Evolutionary conservation across 2,113 vertebrate genomes (phyloP).

Genomic region (Mustelus asterias): DNA sequence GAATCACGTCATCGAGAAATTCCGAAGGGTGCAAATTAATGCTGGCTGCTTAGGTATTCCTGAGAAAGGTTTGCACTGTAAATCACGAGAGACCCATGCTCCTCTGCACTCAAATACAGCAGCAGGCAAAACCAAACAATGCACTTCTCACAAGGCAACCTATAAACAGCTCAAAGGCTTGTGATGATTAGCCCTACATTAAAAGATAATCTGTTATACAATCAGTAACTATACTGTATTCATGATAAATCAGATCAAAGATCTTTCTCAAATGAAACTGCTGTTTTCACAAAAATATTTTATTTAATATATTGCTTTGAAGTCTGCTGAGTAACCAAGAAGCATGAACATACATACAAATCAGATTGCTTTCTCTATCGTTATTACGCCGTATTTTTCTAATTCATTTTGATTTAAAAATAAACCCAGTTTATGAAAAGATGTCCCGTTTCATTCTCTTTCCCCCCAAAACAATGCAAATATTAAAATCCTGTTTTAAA

Average conservation of each 20-base stretch:
- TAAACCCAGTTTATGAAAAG: not conserved
- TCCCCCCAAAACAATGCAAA: not conserved
- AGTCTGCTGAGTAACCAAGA: not conserved
- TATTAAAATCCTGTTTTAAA: not conserved
- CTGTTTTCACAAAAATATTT: not conserved
- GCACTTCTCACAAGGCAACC: not conserved
- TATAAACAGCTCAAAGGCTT: not conserved
- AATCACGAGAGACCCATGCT: not conserved
- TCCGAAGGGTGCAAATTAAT: not conserved
- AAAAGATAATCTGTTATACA: not conserved
- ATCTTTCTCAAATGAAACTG: not conserved
- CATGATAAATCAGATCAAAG: not conserved
- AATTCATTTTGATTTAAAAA: not conserved
- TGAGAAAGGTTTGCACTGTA: not conserved
- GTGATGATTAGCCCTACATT: not conserved
- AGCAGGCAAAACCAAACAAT: not conserved
- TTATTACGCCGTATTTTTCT: not conserved
- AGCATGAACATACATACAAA: not conserved
- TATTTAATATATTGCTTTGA: not conserved
- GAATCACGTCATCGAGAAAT: not conserved
- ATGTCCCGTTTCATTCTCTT: not conserved
- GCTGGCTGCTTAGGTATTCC: not conserved
- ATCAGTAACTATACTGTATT: not conserved
- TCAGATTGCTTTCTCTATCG: not conserved
- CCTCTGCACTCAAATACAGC: not conserved